Evolutionary conservation across 2,888 invertebrate genomes (phyloP).

Genomic region (Pseudococcus jackbeardsleyi): DNA sequence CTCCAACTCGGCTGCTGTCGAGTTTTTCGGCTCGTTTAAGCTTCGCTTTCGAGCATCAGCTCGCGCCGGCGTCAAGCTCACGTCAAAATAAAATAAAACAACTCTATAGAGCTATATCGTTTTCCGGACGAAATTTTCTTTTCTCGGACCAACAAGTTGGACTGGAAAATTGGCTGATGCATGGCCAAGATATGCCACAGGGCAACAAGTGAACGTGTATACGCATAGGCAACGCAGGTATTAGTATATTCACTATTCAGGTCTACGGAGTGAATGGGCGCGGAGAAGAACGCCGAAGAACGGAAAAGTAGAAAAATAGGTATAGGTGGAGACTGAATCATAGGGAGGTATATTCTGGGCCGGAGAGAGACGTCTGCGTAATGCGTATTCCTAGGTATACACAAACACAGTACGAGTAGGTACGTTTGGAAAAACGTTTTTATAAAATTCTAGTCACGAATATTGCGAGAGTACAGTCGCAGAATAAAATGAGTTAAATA

Average conservation of each 20-base stretch:
- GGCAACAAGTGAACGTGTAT: conserved; percentile 20
- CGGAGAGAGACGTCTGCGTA: conserved; percentile 32
- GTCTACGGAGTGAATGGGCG: not conserved
- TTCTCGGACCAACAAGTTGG: not conserved
- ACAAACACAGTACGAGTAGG: not conserved
- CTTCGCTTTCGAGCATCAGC: not conserved
- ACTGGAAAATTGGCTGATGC: not conserved
- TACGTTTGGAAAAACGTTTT: conserved; percentile 44
- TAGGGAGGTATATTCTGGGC: not conserved
- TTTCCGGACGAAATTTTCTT: not conserved
- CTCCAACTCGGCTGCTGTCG: not conserved
- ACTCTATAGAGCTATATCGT: not conserved
- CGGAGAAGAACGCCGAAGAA: not conserved
- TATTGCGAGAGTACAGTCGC: conserved; percentile 53
- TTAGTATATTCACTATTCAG: conserved; percentile 22
- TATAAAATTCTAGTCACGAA: conserved; percentile 56
- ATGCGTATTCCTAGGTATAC: not conserved
- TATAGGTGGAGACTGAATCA: not conserved
- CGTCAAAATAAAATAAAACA: not conserved
- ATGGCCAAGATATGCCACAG: not conserved
- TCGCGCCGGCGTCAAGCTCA: not conserved
- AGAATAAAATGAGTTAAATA: conserved; percentile 59
- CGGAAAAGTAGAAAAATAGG: conserved; percentile 1
- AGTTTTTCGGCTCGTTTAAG: not conserved
- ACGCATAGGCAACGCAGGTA: conserved; percentile 13